Conservation (phyloP, 1,140 invertebrate genomes). For the Caerostris darwini region DNA sequence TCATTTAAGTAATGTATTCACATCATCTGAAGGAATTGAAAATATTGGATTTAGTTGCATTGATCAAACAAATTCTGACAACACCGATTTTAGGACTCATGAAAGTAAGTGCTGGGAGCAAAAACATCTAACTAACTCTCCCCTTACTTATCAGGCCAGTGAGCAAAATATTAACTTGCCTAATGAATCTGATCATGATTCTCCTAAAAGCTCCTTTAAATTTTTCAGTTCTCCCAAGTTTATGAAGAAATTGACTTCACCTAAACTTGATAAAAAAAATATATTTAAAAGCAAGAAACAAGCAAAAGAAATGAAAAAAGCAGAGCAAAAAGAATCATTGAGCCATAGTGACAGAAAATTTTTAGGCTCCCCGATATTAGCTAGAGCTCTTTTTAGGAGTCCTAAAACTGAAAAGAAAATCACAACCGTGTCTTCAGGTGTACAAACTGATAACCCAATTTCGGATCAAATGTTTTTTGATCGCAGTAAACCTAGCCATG, state of each 20-base stretch:
- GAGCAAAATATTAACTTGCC: constrained; percentile 39
- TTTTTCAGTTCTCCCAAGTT: constrained; percentile 78
- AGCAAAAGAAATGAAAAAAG: constrained; percentile 67
- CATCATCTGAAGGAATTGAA: constrained; percentile 66
- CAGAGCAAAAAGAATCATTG: constrained; percentile 61
- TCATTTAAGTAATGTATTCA: constrained; percentile 22
- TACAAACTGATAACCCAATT: constrained; percentile 69
- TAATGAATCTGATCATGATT: constrained; percentile 12
- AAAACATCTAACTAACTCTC: not conserved
- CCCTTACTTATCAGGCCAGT: constrained; percentile 32
- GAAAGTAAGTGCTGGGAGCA: constrained; percentile 10
- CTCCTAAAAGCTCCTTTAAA: constrained; percentile 63
- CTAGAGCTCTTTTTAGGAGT: constrained; percentile 69
- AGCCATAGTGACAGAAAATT: constrained; percentile 70
- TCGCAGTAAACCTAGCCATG: constrained; percentile 31
- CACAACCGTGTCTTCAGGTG: constrained; percentile 65
- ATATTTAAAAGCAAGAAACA: constrained; percentile 76
- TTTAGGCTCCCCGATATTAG: constrained; percentile 74
- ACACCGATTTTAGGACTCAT: not conserved
- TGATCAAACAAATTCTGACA: constrained; percentile 24
- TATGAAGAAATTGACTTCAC: constrained; percentile 77
- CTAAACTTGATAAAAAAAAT: constrained; percentile 78
- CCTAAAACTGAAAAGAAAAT: constrained; percentile 71
- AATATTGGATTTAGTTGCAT: constrained; percentile 63
- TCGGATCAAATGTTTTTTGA: not conserved